Evolutionary conservation across 2,888 invertebrate genomes (phyloP), one percentile per base, ranked within the genome.

Genomic region (Morinoia aosen): DNA sequence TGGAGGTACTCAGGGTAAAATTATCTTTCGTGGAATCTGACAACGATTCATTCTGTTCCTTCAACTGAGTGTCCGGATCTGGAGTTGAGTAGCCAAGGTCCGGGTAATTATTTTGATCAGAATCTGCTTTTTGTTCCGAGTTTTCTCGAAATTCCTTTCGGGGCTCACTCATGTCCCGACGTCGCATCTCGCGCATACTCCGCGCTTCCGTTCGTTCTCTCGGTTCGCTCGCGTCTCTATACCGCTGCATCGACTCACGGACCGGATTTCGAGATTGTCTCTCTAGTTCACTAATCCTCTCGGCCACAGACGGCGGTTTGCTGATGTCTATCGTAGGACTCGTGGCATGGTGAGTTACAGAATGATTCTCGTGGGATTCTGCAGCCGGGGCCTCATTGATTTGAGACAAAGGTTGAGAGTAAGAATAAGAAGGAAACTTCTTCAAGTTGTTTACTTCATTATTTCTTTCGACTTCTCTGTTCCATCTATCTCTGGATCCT

Each of bases 401-500:
- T 76, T 95, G 96, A 64, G 95, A 97, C 91, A 95, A 96, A 94
- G 94, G 97, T 91, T 95, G 98, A 0, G 98, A 98, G 97, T 98
- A 98, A 25, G 98, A 98, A 97, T 98, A 98, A 95, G 98, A 98
- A 10, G 98, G 98, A 97, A 98, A 98, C 96, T 98, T 97, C 96
- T 98, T 98, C 58, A 98, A 97, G 96, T 96, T 96, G 94, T 95
- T 96, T 95, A 96, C 94, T 94, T 95, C 96, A 88, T 96, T 96
- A 58, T 96, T 95, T 90, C 96, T 95, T 96, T 96, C 96, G 94
- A 96, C 96, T 76, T 96, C 96, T 97, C 98, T 93, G 91, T 95
- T 96, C 96, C 96, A 96, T 64, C 96, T 96, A 25, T 88, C 93
- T 48, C 96, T 95, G 19, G 58, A 64, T 14, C 94, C 95, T 58